Evolutionary conservation across 2,113 vertebrate species (phyloP), one percentile per base, ranked within the genome.

Genomic region (Bettongia penicillata): DNA sequence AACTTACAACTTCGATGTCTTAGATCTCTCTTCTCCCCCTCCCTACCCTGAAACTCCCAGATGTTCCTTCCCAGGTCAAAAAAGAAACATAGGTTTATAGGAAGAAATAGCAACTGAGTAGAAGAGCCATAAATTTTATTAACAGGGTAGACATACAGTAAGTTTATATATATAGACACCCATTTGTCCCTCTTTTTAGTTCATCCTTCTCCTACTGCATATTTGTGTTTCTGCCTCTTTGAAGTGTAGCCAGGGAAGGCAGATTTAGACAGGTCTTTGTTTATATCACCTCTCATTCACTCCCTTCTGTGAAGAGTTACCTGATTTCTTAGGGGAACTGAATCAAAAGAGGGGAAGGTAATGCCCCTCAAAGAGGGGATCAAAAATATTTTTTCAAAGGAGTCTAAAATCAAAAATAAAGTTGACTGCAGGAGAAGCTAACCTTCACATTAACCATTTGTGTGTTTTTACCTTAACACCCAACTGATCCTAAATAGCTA

Each of bases 301-400:
- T 37, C 12, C 31, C 3, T 68, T 68, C 57, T 68, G 57, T 37
- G 57, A 68, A 68, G 57, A 37, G 28, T 68, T 68, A 68, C 57
- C 57, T 68, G 57, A 68, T 68, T 37, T 68, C 31, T 11, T 68
- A 37, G 31, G 12, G 28, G 57, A 68, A 68, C 31, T 37, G 31
- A 14, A 68, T 12, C 57, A 68, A 68, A 68, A 68, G 12, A 68
- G 12, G 28, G 28, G 57, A 68, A 68, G 28, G 28, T 61, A 61
- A 31, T 61, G 10, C 28, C 12, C 16, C 28, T 25, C 53, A n/a
- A 91, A 51, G 25, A 47, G 22, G 49, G 47, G 43, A 53, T 47
- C 2, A 90, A 89, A 92, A 92, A 26, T 53, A 94, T 55, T 5
- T 37, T 89, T 91, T 68, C 84, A 91, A 96, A 77, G 91, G 31